Base-by-base conservation (phyloP, 2,888 invertebrate genomes). In the Acheta domesticus region DNA sequence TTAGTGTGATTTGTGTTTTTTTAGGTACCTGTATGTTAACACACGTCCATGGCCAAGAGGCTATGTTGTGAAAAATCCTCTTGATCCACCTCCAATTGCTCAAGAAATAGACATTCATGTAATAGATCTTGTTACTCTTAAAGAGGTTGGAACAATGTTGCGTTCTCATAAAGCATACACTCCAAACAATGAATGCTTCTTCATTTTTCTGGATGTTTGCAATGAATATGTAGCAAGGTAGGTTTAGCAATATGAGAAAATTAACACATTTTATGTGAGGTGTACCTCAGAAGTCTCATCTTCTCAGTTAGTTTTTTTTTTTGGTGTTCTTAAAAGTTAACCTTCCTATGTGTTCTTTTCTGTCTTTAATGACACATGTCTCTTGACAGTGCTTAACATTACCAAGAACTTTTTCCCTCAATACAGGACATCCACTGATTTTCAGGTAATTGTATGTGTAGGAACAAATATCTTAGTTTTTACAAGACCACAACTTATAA, bases 41-140 rank as follows among this genome's bases (percentile, higher is more conserved):
- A 92, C 93, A 82, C 89, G 95, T 77, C 93, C 95, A 0, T 95
- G 95, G 95, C 95, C 94, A 0, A 88, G 91, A 83, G 92, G 92
- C 79, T 94, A 93, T 85, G 88, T 89, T 48, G 94, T 95, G 82
- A 90, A 91, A 19, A 92, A 94, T 87, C 93, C 94, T 0, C 86
- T 94, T 78, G 91, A 93, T 84, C 95, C 95, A 16, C 95, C 95
- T 0, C 94, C 94, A 0, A 94, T 95, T 83, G 94, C 95, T 16
- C 93, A 94, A 87, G 94, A 95, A 88, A 94, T 95, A 78, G 95
- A 95, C 85, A 93, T 96, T 83, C 95, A 95, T 84, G 94, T 95
- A 0, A 94, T 95, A 83, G 95, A 96, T 87, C 88, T 96, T 82
- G 90, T 91, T 80, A 93, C 92, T 0, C 87, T 95, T 81, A 91